Evolutionary conservation across 2,888 invertebrate genomes (phyloP).

Genomic region (Sinohyriopsis cumingii): DNA sequence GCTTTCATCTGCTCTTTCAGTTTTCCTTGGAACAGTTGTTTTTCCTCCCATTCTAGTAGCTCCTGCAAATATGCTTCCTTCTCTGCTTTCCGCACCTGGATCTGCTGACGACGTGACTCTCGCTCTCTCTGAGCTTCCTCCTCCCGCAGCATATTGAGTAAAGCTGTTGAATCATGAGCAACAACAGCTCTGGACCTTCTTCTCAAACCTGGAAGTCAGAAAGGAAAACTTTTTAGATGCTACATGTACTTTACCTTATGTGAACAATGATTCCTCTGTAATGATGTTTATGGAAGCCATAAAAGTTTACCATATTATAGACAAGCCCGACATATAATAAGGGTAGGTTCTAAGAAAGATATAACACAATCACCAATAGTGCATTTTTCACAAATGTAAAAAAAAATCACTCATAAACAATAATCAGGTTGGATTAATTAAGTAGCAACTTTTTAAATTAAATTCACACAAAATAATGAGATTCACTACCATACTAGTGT

Average conservation of each 20-base stretch:
- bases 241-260: background rate
- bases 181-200: slow-evolving; percentile 50
- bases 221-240: background rate
- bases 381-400: too few relatives aligned
- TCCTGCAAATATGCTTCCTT: slow-evolving; percentile 72
- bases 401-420: too few relatives aligned
- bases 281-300: too few relatives aligned
- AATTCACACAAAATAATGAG: too few relatives aligned
- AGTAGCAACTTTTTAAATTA: too few relatives aligned
- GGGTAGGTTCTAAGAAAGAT: too few relatives aligned
- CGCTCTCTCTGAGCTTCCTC: slow-evolving; percentile 68
- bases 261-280: background rate
- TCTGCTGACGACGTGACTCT: slow-evolving; percentile 63
- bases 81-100: slow-evolving; percentile 70
- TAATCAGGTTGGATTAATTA: too few relatives aligned
- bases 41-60: slow-evolving; percentile 74
- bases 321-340: too few relatives aligned
- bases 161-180: slow-evolving; percentile 63
- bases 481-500: too few relatives aligned
- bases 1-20: slow-evolving; percentile 72
- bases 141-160: slow-evolving; percentile 69
- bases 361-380: too few relatives aligned
- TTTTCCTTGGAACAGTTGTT: slow-evolving; percentile 69
- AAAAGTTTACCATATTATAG: too few relatives aligned
- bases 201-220: slow-evolving; percentile 39